Percentiles rank a stretch among this genome's conserved stretches.
These are phyloP conservation scores for Rhincodon typus DNA, from an alignment of 2,797 vertebrate species.

Conservation along the genomic window DNA sequence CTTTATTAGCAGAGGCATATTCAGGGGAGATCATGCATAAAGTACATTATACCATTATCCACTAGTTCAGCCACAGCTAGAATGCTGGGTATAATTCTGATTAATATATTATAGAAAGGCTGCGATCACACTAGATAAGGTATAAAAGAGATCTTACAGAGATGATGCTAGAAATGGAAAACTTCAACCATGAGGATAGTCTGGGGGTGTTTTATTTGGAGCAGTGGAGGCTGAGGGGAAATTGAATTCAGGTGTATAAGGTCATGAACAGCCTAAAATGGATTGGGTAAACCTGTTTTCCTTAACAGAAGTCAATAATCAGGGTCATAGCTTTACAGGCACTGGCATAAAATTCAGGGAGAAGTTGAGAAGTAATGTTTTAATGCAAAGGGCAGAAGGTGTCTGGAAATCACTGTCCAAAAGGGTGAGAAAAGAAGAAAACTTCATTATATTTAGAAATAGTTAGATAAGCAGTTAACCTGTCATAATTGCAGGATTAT, in stretches of 20 bases:
- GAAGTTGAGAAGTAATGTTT: not conserved
- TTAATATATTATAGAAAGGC: not conserved
- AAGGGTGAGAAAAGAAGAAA: not conserved
- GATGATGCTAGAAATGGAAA: too few relatives aligned
- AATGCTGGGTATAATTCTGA: not conserved
- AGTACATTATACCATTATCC: not conserved
- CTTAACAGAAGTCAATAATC: too few relatives aligned
- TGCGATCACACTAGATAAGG: too few relatives aligned
- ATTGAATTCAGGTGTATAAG: too few relatives aligned
- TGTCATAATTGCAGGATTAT: not conserved
- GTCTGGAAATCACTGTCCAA: not conserved
- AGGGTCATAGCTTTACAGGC: too few relatives aligned
- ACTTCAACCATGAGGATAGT: too few relatives aligned
- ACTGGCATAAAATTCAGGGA: not conserved
- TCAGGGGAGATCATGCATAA: not conserved
- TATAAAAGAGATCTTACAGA: too few relatives aligned
- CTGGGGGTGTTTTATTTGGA: too few relatives aligned
- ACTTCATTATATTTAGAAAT: too few relatives aligned
- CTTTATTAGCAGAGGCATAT: not conserved
- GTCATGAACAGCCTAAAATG: too few relatives aligned
- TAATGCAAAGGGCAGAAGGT: not conserved
- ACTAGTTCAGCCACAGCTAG: not conserved
- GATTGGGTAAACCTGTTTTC: too few relatives aligned
- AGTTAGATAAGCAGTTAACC: not conserved
- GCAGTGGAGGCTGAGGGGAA: too few relatives aligned